A percentile compares a stretch with the other conserved stretches of the same genome.
phyloP scores from a whole-genome alignment of 1,140 invertebrate species.

The Octopus sinensis region DNA sequence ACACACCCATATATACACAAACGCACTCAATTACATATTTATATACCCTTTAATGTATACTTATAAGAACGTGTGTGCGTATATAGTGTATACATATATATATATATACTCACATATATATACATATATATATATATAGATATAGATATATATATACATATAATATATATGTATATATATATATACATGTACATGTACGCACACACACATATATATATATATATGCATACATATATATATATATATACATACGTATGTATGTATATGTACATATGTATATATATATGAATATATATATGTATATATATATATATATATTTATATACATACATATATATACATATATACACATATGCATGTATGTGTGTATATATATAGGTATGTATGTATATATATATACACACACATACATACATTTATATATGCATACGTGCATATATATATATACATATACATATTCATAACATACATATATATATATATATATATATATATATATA shows the following conservation, averaged over 20 bases:
- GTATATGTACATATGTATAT: neutral
- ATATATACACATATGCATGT: neutral
- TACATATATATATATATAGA: too few relatives aligned
- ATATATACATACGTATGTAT: neutral
- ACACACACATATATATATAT: neutral
- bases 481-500: neutral
- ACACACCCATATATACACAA: too few relatives aligned
- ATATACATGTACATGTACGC: too few relatives aligned
- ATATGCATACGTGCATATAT: neutral
- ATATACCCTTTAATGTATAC: too few relatives aligned
- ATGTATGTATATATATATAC: neutral
- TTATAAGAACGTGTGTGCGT: too few relatives aligned
- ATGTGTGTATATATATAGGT: neutral
- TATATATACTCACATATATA: too few relatives aligned
- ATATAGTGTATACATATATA: too few relatives aligned
- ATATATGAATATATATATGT: neutral
- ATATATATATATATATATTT: neutral
- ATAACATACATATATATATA: neutral
- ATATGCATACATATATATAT: neutral
- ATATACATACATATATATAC: neutral
- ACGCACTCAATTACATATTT: too few relatives aligned
- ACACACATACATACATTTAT: neutral
- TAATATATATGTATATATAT: too few relatives aligned
- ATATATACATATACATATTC: neutral
- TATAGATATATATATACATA: too few relatives aligned